phyloP scores from a whole-genome alignment of 2,113 vertebrate genomes.

The Indri indri region DNA sequence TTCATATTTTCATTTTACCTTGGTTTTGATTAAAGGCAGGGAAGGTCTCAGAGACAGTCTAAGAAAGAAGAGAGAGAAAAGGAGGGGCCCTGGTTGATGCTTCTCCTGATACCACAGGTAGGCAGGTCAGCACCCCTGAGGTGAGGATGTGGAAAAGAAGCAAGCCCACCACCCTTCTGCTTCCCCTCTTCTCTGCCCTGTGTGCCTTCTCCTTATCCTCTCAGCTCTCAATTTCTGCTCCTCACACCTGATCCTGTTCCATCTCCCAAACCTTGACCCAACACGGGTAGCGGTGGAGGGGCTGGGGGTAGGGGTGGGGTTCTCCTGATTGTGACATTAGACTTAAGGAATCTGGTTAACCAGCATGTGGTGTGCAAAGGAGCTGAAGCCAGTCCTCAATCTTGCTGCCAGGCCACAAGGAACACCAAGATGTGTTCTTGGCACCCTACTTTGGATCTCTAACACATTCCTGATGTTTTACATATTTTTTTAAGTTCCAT shows the following conservation, averaged over 20 bases:
- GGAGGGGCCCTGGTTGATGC: not conserved
- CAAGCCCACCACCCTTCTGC: not conserved
- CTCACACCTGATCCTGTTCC: not conserved
- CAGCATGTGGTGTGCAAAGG: not conserved
- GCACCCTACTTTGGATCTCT: not conserved
- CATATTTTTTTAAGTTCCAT: not conserved
- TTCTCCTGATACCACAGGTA: not conserved
- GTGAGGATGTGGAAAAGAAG: not conserved
- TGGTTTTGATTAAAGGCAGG: not conserved
- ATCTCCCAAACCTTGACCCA: no score
- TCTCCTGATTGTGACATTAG: not conserved
- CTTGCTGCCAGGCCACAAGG: conserved; percentile 19
- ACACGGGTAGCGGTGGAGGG: no score
- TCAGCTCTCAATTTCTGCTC: not conserved
- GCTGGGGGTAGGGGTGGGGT: no score
- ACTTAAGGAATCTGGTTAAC: not conserved
- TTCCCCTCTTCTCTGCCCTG: not conserved
- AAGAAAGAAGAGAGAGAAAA: not conserved
- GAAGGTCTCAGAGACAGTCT: not conserved
- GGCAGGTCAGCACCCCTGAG: not conserved
- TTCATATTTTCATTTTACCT: not conserved
- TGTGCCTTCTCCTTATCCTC: not conserved
- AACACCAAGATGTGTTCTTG: conserved; percentile 32
- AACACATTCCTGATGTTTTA: conserved; percentile 14
- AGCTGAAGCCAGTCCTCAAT: not conserved